Percentiles rank a stretch among this genome's conserved stretches.
Conservation (phyloP, 2,113 vertebrate species). For the Mobula hypostoma region DNA sequence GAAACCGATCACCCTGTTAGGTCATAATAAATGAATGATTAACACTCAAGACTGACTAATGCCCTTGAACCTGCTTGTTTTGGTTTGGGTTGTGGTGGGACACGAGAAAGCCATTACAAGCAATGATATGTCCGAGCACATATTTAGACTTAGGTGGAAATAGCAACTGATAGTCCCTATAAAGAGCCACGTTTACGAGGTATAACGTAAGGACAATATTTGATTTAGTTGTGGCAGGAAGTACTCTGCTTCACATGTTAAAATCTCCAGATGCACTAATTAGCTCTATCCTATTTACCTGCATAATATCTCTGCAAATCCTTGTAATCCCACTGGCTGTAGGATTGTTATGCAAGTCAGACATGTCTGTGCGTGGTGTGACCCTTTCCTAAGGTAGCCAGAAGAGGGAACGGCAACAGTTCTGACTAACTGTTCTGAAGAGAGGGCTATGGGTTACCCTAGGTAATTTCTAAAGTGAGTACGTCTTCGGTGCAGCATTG, state of each 20-base stretch:
- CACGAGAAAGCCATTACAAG: neutral
- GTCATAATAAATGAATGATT: neutral
- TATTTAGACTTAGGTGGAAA: neutral
- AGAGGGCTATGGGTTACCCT: too few species aligned
- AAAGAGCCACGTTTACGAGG: neutral
- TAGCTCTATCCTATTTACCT: neutral
- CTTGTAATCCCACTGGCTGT: neutral
- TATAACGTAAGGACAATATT: neutral
- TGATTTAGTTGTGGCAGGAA: neutral
- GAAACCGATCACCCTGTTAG: neutral
- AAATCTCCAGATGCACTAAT: constrained; percentile 11
- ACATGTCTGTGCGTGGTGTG: neutral
- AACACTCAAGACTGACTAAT: neutral
- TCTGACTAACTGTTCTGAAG: neutral
- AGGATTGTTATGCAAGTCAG: neutral
- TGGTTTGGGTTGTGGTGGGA: neutral
- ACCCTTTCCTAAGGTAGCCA: neutral
- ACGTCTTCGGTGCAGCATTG: too few species aligned
- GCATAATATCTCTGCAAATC: constrained; percentile 4
- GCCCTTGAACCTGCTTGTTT: neutral
- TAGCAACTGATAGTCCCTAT: neutral
- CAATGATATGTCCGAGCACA: neutral
- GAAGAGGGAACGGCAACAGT: neutral
- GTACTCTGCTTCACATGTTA: neutral
- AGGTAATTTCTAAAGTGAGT: too few species aligned